Evolutionary conservation across 1,140 invertebrate species (phyloP).

Genomic region (Hormaphis cornu): DNA sequence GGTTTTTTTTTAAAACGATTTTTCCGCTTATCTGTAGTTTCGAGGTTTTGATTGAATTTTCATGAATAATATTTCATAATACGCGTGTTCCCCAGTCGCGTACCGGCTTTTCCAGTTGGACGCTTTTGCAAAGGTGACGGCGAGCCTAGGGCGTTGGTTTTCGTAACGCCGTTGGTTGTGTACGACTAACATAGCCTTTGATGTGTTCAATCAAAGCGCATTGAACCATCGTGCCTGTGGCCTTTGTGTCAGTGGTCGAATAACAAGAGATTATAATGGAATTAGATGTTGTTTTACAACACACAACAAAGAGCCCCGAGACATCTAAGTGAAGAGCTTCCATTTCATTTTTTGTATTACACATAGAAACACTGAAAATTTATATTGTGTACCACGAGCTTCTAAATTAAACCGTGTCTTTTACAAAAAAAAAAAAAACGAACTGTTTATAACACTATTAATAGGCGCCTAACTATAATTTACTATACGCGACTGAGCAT

Average conservation of each 20-base stretch:
- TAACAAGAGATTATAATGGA: conserved; percentile 27
- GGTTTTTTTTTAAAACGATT: no score
- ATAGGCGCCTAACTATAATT: no score
- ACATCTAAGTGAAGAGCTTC: not conserved
- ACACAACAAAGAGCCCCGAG: not conserved
- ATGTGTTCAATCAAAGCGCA: conserved; percentile 23
- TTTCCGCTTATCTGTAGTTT: no score
- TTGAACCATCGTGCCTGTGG: conserved; percentile 19
- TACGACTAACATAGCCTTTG: conserved; percentile 15
- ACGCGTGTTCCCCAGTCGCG: not conserved
- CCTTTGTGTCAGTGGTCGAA: conserved; percentile 23
- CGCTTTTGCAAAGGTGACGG: conserved; percentile 26
- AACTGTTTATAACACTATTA: no score
- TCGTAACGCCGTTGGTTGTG: not conserved
- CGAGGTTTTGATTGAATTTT: conserved; percentile 6
- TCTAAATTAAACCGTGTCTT: no score
- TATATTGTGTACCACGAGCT: no score
- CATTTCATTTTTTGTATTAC: not conserved
- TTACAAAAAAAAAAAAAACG: no score
- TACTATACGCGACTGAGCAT: no score
- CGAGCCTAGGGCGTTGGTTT: not conserved
- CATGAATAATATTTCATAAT: not conserved
- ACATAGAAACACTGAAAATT: no score
- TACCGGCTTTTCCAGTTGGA: conserved; percentile 13
- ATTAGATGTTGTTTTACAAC: conserved; percentile 7